Percentiles rank a stretch among this genome's conserved stretches.
phyloP scores from a whole-genome alignment of 2,888 invertebrate genomes.

The Choreutis nemorana region DNA sequence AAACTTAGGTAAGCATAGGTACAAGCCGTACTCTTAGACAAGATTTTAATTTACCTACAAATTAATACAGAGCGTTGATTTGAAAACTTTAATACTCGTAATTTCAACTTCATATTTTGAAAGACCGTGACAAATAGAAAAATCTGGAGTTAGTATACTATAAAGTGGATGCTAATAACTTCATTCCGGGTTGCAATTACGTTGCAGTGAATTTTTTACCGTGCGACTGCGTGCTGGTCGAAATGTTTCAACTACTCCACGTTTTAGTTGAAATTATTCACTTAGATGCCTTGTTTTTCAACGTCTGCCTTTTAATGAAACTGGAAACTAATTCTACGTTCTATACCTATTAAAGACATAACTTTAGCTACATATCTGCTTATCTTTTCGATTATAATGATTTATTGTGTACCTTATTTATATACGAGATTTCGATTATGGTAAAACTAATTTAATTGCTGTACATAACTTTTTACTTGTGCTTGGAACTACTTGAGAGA shows the following conservation, averaged over 20 bases:
- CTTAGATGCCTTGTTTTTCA: slow-evolving; percentile 37
- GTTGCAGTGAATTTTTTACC: slow-evolving; percentile 31
- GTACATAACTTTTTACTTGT: no score
- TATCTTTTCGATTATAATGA: no score
- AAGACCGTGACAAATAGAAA: slow-evolving; percentile 12
- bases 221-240: slow-evolving; percentile 19
- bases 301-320: slow-evolving; percentile 41
- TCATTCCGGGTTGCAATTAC: slow-evolving; percentile 41
- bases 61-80: slow-evolving; percentile 7
- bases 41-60: not conserved
- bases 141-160: slow-evolving; percentile 12
- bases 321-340: no score
- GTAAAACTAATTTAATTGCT: no score
- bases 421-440: no score
- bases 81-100: slow-evolving; percentile 9
- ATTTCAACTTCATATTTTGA: slow-evolving; percentile 5
- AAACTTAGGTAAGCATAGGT: slow-evolving; percentile 4
- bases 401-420: no score
- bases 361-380: no score
- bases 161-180: slow-evolving; percentile 32
- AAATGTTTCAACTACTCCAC: slow-evolving; percentile 38
- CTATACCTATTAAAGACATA: no score
- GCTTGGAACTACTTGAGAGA: no score
- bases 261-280: slow-evolving; percentile 49
- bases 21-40: slow-evolving; percentile 4